Conservation (phyloP, 2,888 invertebrate genomes). For the Polietes domitor region DNA sequence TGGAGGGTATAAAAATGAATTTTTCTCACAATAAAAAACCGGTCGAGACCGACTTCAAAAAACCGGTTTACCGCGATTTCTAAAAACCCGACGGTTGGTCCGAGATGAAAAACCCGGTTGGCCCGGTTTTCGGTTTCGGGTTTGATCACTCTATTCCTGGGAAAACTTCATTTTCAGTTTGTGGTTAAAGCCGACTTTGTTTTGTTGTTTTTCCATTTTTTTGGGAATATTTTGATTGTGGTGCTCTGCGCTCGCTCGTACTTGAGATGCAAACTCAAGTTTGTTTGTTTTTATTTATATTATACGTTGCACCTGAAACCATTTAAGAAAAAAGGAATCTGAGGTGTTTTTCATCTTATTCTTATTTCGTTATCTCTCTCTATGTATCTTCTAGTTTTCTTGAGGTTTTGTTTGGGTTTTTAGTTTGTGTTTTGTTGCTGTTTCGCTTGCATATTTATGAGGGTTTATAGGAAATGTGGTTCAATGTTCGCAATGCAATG, state of each 20-base stretch:
- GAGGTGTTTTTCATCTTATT: background rate
- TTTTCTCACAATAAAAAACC: too few species aligned
- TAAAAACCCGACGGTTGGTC: too few species aligned
- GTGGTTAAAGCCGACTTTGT: background rate
- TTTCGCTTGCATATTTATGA: conserved; percentile 21
- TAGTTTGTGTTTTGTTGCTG: background rate
- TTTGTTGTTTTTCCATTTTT: background rate
- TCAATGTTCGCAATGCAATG: background rate
- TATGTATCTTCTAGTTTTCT: background rate
- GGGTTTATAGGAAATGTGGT: background rate
- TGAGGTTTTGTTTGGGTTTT: background rate
- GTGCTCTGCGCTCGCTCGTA: background rate
- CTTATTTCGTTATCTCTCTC: background rate
- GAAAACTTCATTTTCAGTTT: background rate
- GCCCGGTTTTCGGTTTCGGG: too few species aligned
- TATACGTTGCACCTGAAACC: background rate
- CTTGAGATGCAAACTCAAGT: background rate
- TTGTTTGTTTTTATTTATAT: background rate
- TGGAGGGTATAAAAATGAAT: too few species aligned
- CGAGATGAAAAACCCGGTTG: too few species aligned
- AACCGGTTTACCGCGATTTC: too few species aligned
- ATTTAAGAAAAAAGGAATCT: background rate
- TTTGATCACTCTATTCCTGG: too few species aligned
- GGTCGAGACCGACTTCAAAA: too few species aligned
- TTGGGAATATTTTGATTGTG: conserved; percentile 8